Conservation (phyloP, 2,113 vertebrate genomes). For the Eurystomus gularis region DNA sequence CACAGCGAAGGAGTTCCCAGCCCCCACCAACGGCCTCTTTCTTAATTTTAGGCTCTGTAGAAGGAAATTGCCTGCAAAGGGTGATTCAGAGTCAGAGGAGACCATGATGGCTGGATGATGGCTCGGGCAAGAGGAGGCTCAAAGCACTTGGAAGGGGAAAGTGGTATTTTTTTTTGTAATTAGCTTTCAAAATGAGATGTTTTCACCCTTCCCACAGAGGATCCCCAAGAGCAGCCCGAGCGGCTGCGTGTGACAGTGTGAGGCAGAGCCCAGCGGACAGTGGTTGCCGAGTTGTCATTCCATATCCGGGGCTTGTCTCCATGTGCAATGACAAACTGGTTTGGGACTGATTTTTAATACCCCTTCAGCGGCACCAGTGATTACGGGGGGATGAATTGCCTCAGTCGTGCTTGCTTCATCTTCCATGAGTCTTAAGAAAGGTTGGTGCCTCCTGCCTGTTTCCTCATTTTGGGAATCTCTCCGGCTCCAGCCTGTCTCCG, state of each 20-base stretch:
- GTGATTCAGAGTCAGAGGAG: neutral
- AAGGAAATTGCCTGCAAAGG: neutral
- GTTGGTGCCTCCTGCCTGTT: neutral
- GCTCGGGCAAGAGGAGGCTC: neutral
- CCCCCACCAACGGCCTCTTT: neutral
- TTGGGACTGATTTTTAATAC: neutral
- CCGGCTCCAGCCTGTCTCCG: rapidly evolving
- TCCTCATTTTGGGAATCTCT: neutral
- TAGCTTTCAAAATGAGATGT: neutral
- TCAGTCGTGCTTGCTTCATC: neutral
- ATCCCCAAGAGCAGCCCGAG: neutral
- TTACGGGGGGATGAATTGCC: neutral
- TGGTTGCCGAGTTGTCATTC: neutral
- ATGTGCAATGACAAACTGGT: neutral
- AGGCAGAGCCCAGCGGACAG: neutral
- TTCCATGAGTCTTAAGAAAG: neutral
- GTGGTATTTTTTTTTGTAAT: neutral
- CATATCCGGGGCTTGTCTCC: rapidly evolving
- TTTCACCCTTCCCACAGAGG: neutral
- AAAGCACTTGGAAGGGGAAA: neutral
- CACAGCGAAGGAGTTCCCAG: neutral
- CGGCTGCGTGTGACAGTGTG: neutral
- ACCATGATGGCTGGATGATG: neutral
- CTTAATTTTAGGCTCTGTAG: neutral
- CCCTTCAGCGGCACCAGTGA: neutral